Base-by-base conservation (phyloP, 2,113 vertebrate species). In the Ariopsis seemanni region DNA sequence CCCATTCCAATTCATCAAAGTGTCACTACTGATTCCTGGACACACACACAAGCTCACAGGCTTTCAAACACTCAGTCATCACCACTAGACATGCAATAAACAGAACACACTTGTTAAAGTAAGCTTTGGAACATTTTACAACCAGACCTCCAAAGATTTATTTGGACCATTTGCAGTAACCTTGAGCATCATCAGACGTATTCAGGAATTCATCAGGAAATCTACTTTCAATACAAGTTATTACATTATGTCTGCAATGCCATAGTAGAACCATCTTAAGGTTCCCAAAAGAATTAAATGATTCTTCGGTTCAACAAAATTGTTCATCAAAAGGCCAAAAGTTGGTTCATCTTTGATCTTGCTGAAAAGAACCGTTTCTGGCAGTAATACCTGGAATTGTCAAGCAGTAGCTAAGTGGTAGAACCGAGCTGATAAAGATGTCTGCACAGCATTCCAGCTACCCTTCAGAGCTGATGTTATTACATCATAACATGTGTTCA, bases 391-490 rank as follows among this genome's bases (percentile, higher is more conserved):
- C 50, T n/a, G 27, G 25, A 86, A 6, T 4, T 3, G 25, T 27
- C 79, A 18, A 53, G 72, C n/a, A 17, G 34, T 80, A 67, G 84
- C 62, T 18, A 15, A 58, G 18, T 78, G 30, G 81, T n/a, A 63
- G 81, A 75, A 27, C 80, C 53, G 52, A 50, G 25, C 78, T 75
- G 80, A 87, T 89, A 34, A 87, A 55, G 65, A 48, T 14, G 14
- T 62, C n/a, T 7, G 14, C 81, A 9, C 1, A 34, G 63, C 48
- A 15, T 81, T 84, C 48, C 62, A 50, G 42, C 69, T 42, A 58
- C 82, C 83, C 48, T 27, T 72, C 85, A 62, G 52, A 42, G 62
- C 62, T 69, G 63, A 87, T 77, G 52, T 55, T 18, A 78, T 89
- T 85, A 87, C 75, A 53, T 72, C 42, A 82, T 78, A 42, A 34